Conservation (phyloP, 2,113 vertebrate species). For the Elephas maximus region DNA sequence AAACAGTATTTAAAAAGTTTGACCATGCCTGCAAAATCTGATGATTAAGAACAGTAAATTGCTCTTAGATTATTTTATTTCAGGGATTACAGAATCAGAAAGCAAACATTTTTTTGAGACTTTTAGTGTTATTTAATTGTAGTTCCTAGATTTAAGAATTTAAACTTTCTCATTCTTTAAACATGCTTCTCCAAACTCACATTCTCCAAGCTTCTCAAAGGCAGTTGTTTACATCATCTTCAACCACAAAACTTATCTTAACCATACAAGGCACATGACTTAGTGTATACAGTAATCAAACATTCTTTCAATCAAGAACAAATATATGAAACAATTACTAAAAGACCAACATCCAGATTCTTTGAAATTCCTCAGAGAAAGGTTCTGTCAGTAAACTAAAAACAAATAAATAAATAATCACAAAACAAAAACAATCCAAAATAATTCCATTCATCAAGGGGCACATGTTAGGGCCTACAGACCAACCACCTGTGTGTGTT, state of each 20-base stretch:
- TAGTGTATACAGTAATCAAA: slow-evolving; percentile 3
- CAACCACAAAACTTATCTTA: slow-evolving; percentile 26
- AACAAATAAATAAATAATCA: not conserved
- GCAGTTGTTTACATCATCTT: slow-evolving; percentile 1
- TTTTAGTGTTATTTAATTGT: slow-evolving; percentile 13
- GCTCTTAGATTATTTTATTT: slow-evolving; percentile 32
- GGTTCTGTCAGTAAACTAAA: not conserved
- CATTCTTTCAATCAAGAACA: slow-evolving; percentile 41
- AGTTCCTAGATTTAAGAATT: slow-evolving; percentile 18
- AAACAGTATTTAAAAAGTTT: slow-evolving; percentile 10
- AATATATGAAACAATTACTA: slow-evolving; percentile 57
- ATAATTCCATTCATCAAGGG: not conserved
- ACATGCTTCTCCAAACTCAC: slow-evolving; percentile 64
- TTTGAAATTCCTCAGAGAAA: slow-evolving; percentile 13
- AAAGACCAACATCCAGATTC: slow-evolving; percentile 13
- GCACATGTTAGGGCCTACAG: not conserved
- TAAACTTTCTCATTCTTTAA: slow-evolving; percentile 61
- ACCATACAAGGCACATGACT: not conserved
- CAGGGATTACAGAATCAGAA: slow-evolving; percentile 41
- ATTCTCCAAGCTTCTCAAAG: slow-evolving; percentile 48
- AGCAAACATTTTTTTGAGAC: not conserved
- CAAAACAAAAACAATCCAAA: not conserved
- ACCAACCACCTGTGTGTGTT: too few relatives aligned
- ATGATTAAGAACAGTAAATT: not conserved
- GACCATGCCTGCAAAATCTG: not conserved